A percentile compares a stretch with the other conserved stretches of the same genome.
Evolutionary conservation across 2,888 invertebrate genomes (phyloP).

Genomic region (Galerucella nymphaeae): DNA sequence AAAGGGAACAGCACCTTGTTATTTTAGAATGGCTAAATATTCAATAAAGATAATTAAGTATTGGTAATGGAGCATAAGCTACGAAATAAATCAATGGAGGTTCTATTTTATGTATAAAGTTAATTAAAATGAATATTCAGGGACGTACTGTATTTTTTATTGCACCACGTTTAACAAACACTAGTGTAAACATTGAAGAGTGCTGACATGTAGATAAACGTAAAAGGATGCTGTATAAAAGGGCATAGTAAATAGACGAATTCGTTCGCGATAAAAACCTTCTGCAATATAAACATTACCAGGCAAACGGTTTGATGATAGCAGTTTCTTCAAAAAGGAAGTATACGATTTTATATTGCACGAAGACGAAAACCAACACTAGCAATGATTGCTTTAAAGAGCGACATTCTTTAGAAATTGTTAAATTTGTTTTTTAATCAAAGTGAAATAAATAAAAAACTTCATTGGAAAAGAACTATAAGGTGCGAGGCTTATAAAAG

Average conservation of each 20-base stretch:
- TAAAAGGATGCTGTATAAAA: neutral
- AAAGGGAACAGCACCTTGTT: neutral
- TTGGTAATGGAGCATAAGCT: neutral
- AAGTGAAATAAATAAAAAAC: too few species aligned
- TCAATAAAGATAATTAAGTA: constrained; percentile 1
- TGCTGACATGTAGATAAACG: neutral
- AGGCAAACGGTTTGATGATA: too few species aligned
- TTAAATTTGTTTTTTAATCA: too few species aligned
- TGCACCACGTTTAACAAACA: too few species aligned
- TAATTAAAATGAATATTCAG: neutral
- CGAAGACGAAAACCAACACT: too few species aligned
- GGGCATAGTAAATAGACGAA: neutral
- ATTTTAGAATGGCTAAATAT: constrained; percentile 9
- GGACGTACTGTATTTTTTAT: neutral
- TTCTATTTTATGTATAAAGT: neutral
- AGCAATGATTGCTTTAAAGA: too few species aligned
- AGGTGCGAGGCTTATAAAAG: too few species aligned
- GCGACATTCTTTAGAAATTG: too few species aligned
- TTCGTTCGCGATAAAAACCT: neutral
- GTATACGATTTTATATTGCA: too few species aligned
- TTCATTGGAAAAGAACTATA: too few species aligned
- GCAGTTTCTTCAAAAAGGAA: too few species aligned
- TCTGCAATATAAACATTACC: neutral
- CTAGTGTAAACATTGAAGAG: too few species aligned
- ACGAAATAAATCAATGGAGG: neutral